Base-by-base conservation (phyloP, 2,888 invertebrate species). In the Trichacis sp. region DNA sequence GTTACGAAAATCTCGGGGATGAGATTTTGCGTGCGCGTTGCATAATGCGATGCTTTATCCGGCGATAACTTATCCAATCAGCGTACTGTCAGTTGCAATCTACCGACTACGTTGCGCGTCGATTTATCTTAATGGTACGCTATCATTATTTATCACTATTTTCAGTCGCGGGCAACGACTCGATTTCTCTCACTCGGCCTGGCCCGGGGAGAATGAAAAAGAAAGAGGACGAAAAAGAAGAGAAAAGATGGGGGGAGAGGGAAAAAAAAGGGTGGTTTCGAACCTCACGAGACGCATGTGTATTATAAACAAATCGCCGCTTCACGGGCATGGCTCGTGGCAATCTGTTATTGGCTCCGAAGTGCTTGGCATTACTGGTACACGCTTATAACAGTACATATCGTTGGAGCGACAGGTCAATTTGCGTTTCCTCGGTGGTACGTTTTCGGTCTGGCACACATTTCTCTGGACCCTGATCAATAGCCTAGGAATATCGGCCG, bases 11-110 rank as follows among this genome's bases (percentile, higher is more conserved):
- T 59, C 53, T 65, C 58, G 46, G 14, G 36, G 64, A 61, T 43
- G 66, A n/a, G n/a, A n/a, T n/a, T n/a, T n/a, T 61, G 53, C 65
- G 54, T 57, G 64, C 54, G 65, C 45, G 70, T 73, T 77, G 78
- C 77, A 77, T 79, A 78, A 80, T 80, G 76, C 73, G 75, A 69
- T 66, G 70, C 69, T 72, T 71, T 72, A 69, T 62, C 70, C 65
- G 73, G 78, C 75, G 77, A 80, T 80, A 81, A 79, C 77, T 81
- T 79, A 81, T 77, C 79, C 80, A 81, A 80, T 81, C 80, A 77
- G 73, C 73, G 73, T 65, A 75, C 78, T 77, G 81, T 77, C 81
- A 80, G 75, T 77, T 78, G 76, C 79, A 80, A 77, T 78, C 76
- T 74, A 73, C 76, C 68, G 70, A 73, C 72, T 77, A 76, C 75